Evolutionary conservation across 2,797 vertebrate genomes (phyloP).

Genomic region (Coregonus sp.): DNA sequence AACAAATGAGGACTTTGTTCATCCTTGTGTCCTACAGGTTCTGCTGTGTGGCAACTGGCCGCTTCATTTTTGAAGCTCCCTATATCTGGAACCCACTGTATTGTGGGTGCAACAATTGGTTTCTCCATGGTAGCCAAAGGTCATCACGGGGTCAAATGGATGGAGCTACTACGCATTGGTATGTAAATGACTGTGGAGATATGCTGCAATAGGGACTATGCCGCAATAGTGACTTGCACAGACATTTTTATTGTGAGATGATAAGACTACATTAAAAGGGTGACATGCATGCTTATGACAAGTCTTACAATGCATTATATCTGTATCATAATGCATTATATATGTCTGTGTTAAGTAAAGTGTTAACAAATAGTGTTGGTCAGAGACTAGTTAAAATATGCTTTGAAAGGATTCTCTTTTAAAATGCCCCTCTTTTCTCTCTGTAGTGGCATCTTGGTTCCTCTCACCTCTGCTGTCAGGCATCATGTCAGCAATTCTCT

Average conservation of each 20-base stretch:
- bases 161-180: conserved; percentile 92
- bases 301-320: not conserved
- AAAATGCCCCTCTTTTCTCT: conserved; percentile 19
- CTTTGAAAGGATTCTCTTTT: not conserved
- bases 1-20: not conserved
- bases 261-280: not conserved
- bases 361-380: not conserved
- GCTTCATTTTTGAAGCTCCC: conserved; percentile 96
- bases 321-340: not conserved
- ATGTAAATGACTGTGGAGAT: conserved; percentile 9
- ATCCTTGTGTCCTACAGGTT: conserved; percentile 74
- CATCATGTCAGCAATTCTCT: conserved; percentile 91
- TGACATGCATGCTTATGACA: not conserved
- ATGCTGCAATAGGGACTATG: not conserved
- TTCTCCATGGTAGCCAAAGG: conserved; percentile 92
- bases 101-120: conserved; percentile 96
- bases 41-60: conserved; percentile 92
- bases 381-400: not conserved
- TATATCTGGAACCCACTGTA: conserved; percentile 97
- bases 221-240: conserved; percentile 12
- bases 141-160: conserved; percentile 89
- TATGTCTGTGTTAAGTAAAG: no score
- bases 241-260: conserved; percentile 6
- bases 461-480: conserved; percentile 93
- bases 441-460: conserved; percentile 93